Evolutionary conservation across 2,797 vertebrate species (phyloP).

Genomic region (Steatocranus sp.): DNA sequence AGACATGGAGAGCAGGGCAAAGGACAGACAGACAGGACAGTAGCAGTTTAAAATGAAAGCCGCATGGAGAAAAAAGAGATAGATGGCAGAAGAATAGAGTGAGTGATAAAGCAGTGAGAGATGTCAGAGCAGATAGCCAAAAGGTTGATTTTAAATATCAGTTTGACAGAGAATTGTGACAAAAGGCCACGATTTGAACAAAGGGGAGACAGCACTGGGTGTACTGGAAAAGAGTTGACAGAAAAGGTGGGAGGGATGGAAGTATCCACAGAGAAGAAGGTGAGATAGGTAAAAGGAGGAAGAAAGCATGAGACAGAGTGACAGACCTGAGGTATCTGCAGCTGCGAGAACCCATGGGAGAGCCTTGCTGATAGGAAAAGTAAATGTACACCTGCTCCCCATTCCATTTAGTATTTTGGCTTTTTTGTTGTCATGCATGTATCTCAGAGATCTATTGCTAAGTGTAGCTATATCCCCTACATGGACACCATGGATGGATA

Average conservation of each 20-base stretch:
- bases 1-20: not conserved
- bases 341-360: conserved; percentile 69
- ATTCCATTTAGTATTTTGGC: conserved; percentile 48
- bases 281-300: not conserved
- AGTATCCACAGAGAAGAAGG: not conserved
- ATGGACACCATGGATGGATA: not conserved
- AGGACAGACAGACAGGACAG: not conserved
- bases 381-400: conserved; percentile 42
- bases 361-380: conserved; percentile 42
- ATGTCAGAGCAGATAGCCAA: not conserved
- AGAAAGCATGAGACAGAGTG: conserved; percentile 11
- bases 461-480: not conserved
- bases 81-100: not conserved
- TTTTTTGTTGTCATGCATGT: not conserved
- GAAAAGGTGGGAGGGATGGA: not conserved
- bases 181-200: conserved; percentile 12
- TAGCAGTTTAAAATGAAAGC: not conserved
- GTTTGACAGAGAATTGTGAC: not conserved
- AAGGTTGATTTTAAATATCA: conserved; percentile 24
- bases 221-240: not conserved
- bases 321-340: conserved; percentile 66
- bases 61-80: not conserved
- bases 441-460: not conserved
- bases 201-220: not conserved
- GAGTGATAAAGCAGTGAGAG: not conserved